Evolutionary conservation across 2,888 invertebrate genomes (phyloP), one percentile per base, ranked within the genome.

Genomic region (Lasioglossum lativentre): DNA sequence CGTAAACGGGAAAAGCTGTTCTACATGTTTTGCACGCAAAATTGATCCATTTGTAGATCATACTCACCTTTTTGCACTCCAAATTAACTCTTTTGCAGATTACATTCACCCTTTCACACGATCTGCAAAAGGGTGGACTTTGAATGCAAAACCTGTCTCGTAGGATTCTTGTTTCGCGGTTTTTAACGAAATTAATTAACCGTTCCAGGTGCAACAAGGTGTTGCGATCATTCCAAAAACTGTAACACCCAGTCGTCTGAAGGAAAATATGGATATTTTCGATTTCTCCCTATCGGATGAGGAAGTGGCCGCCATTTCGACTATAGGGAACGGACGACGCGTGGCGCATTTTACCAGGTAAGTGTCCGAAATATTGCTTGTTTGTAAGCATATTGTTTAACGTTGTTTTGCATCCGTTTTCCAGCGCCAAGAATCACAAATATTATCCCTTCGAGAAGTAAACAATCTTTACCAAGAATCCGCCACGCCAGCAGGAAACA

Each of bases 221-320:
- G 93, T 96, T 77, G 95, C 96, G 1, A 96, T 96, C 56, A 96
- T 97, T 82, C 97, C 97, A 0, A 97, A 97, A 93, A 97, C 97
- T 0, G 96, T 96, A 40, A 97, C 95, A 14, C 95, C 96, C 88
- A 90, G 94, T 0, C 95, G 97, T 45, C 96, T 97, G 81, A 94
- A 95, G n/a, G 96, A 96, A 92, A 97, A 97, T 94, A 96, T 96
- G 87, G 91, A 96, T 75, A 96, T 97, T 78, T 96, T 96, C 91
- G 96, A 97, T 93, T 97, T 97, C 93, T 94, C 96, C 66, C 94
- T 97, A 82, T 93, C 95, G 0, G 90, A 94, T 0, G 96, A 96
- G 0, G 97, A 97, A 85, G 92, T 96, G 92, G 88, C 90, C 2
- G 81, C 86, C 16, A 92, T 96, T 14, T 93, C 94, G 59, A 80